Evolutionary conservation across 1,140 invertebrate genomes (phyloP), one percentile per base, ranked within the genome.

Genomic region (Monomorium pharaonis): DNA sequence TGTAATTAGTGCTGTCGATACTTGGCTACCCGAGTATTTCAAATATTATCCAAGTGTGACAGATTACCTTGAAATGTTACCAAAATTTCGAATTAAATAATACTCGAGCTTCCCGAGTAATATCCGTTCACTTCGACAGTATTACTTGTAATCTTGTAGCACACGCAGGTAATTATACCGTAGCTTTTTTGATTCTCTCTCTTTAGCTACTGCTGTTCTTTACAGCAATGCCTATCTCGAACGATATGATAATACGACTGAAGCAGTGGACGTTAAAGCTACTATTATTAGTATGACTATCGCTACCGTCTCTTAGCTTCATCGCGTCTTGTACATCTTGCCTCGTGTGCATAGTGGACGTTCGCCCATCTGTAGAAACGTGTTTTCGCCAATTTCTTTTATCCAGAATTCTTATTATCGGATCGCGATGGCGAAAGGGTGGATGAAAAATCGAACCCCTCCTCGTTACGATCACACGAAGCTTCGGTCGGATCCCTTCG

Each of bases 401-500:
- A 51, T 24, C 27, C 18, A 14, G 30, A 37, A 51, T 16, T 37
- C 24, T 9, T 65, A n/a, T n/a, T n/a, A 54, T 67, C 76, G 44
- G 14, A n/a, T 42, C 56, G 30, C 56, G 30, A 27, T 10, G n/a
- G 33, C 49, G 75, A 65, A n/a, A 42, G 33, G 33, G 27, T 12
- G 21, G 33, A 5, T 56, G 7, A 54, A n/a, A 12, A 42, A 42
- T 76, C 72, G 72, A 14, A 0, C 2, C 33, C 18, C 14, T 62
- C 54, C 44, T 44, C 42, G 56, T 37, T 42, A 54, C 67, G 67
- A 72, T 81, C 58, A 72, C 49, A 16, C 85, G 88, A 89, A 89
- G 74, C 84, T 87, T 89, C 65, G 88, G 88, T 84, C 89, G 86
- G 85, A 90, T 86, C 84, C 88, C 74, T 60, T 76, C 74, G 56